These are phyloP conservation scores for Solenopsis invicta DNA, from an alignment of 1,140 invertebrate species.

Conservation along the genomic window DNA sequence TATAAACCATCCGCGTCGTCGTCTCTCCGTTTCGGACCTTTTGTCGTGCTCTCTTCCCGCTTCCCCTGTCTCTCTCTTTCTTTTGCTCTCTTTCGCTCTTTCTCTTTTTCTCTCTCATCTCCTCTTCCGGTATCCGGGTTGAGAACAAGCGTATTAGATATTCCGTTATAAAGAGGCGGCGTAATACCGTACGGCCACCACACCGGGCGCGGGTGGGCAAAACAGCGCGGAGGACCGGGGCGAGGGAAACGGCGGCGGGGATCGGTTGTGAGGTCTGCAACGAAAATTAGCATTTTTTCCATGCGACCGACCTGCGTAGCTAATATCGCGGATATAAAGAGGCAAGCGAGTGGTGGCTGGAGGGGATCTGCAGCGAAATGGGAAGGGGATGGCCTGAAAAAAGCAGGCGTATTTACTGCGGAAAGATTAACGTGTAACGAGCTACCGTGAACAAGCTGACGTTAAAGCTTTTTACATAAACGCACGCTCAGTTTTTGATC, in stretches of 20 bases:
- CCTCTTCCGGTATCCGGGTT: not conserved
- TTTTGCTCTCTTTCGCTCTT: constrained; percentile 9
- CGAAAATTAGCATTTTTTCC: constrained; percentile 80
- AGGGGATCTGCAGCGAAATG: constrained; percentile 42
- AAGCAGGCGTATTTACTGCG: constrained; percentile 65
- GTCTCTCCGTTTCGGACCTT: not conserved
- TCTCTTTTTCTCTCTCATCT: not conserved
- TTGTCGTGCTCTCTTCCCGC: not conserved
- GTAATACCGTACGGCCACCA: constrained; percentile 60
- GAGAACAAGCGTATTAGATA: constrained; percentile 75
- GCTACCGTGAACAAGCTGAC: constrained; percentile 70
- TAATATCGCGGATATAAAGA: constrained; percentile 68
- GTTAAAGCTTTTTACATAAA: constrained; percentile 74
- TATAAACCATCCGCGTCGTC: constrained; percentile 57
- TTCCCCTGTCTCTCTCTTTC: not conserved
- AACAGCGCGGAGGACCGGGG: constrained; percentile 6
- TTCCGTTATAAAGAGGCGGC: constrained; percentile 71
- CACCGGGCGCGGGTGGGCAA: constrained; percentile 22
- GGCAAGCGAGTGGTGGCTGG: constrained; percentile 56
- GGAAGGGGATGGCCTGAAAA: constrained; percentile 14
- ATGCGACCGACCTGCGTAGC: constrained; percentile 73
- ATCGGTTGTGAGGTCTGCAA: constrained; percentile 60
- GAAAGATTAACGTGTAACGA: constrained; percentile 78
- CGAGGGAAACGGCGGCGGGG: not conserved
- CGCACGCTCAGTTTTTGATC: constrained; percentile 62